A percentile compares a stretch with the other conserved stretches of the same genome.
Conservation (phyloP, 1,140 invertebrate species). For the Plodia interpunctella region DNA sequence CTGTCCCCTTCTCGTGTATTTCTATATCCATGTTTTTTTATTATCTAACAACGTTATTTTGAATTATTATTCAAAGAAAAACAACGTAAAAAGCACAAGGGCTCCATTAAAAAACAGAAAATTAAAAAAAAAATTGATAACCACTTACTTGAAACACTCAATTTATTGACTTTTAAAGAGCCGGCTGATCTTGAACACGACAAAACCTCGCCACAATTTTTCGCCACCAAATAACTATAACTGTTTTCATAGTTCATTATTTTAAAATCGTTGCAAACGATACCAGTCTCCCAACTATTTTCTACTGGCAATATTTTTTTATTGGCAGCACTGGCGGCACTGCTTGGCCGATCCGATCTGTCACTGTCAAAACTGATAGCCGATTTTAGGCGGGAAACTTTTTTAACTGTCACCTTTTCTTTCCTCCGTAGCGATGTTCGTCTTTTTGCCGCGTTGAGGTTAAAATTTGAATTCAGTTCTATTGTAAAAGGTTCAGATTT, state of each 20-base stretch:
- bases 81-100: too few relatives aligned
- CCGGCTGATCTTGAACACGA: slow-evolving; percentile 39
- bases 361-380: slow-evolving; percentile 34
- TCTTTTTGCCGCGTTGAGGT: slow-evolving; percentile 53
- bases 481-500: slow-evolving; percentile 12
- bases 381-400: slow-evolving; percentile 35
- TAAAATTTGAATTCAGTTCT: slow-evolving; percentile 34
- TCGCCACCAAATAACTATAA: slow-evolving; percentile 51
- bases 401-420: slow-evolving; percentile 31
- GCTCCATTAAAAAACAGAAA: too few relatives aligned
- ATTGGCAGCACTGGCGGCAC: slow-evolving; percentile 58
- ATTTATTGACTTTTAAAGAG: slow-evolving; percentile 36
- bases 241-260: slow-evolving; percentile 38
- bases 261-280: slow-evolving; percentile 51
- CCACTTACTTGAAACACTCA: slow-evolving; percentile 52
- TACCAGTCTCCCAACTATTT: slow-evolving; percentile 39
- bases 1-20: too few relatives aligned
- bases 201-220: slow-evolving; percentile 52
- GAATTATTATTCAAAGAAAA: too few relatives aligned
- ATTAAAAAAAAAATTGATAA: background rate
- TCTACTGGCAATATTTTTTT: slow-evolving; percentile 28
- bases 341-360: slow-evolving; percentile 27
- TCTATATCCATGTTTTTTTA: too few relatives aligned
- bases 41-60: too few relatives aligned
- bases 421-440: slow-evolving; percentile 40